phyloP scores from a whole-genome alignment of 2,888 invertebrate genomes.

The Leptopterna dolabrata region DNA sequence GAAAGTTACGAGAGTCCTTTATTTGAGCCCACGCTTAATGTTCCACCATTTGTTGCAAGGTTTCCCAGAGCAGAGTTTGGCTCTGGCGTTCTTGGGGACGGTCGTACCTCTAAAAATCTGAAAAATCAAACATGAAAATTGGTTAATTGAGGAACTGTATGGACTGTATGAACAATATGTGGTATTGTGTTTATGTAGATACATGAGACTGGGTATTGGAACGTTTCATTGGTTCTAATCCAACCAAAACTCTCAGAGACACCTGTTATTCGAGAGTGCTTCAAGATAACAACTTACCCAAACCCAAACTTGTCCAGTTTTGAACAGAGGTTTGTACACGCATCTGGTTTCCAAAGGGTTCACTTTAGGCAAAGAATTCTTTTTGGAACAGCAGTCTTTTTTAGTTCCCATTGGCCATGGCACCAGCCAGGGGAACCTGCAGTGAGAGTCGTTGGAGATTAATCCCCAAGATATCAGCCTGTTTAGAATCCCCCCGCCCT shows the following conservation, averaged over 20 bases:
- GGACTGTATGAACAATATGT: too few relatives aligned
- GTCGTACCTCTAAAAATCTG: not conserved
- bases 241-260: too few relatives aligned
- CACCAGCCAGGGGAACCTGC: slow-evolving; percentile 20
- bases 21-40: not conserved
- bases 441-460: not conserved
- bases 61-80: not conserved
- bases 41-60: not conserved
- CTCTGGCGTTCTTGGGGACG: not conserved
- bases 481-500: not conserved
- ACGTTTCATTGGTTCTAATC: too few relatives aligned
- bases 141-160: too few relatives aligned
- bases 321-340: slow-evolving; percentile 11
- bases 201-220: too few relatives aligned
- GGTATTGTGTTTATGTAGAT: too few relatives aligned
- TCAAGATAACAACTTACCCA: slow-evolving; percentile 31
- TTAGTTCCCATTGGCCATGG: slow-evolving; percentile 28
- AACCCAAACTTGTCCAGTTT: slow-evolving; percentile 27
- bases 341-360: slow-evolving; percentile 24
- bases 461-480: not conserved
- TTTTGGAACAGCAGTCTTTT: not conserved
- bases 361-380: not conserved
- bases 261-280: too few relatives aligned
- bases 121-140: not conserved
- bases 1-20: not conserved